Evolutionary conservation across 1,140 invertebrate genomes (phyloP).

Genomic region (Apis laboriosa): DNA sequence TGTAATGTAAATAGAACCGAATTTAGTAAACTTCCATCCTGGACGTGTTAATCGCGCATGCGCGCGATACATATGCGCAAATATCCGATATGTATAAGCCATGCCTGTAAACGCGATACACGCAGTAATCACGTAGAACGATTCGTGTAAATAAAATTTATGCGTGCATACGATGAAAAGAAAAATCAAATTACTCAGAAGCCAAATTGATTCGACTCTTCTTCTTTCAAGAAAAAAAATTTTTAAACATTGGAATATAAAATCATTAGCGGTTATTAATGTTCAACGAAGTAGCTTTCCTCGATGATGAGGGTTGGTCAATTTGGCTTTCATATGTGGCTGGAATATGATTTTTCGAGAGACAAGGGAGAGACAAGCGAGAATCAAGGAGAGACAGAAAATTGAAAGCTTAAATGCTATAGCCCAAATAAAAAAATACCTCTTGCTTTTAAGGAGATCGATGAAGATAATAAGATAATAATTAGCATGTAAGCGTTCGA

Average conservation of each 20-base stretch:
- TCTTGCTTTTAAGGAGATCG: conserved; percentile 73
- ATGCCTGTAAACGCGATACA: not conserved
- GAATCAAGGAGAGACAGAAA: conserved; percentile 30
- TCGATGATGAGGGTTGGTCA: too few species aligned
- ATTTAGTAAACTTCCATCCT: too few species aligned
- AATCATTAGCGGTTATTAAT: too few species aligned
- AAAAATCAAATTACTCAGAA: not conserved
- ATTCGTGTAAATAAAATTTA: conserved; percentile 50
- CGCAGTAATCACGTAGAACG: not conserved
- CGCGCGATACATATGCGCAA: not conserved
- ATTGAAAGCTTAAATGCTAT: conserved; percentile 45
- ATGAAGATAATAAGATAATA: conserved; percentile 79
- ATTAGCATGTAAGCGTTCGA: conserved; percentile 77
- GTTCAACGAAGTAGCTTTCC: too few species aligned
- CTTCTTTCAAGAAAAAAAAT: too few species aligned
- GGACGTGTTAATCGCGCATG: not conserved
- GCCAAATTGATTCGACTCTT: too few species aligned
- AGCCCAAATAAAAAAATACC: conserved; percentile 54
- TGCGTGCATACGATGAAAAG: not conserved
- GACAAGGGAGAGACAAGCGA: conserved; percentile 35
- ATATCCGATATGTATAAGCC: not conserved
- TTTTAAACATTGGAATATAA: too few species aligned
- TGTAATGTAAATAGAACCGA: too few species aligned
- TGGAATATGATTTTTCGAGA: conserved; percentile 1
- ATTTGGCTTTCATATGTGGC: too few species aligned